Base-by-base conservation (phyloP, 2,797 vertebrate species). In the Artibeus lituratus region DNA sequence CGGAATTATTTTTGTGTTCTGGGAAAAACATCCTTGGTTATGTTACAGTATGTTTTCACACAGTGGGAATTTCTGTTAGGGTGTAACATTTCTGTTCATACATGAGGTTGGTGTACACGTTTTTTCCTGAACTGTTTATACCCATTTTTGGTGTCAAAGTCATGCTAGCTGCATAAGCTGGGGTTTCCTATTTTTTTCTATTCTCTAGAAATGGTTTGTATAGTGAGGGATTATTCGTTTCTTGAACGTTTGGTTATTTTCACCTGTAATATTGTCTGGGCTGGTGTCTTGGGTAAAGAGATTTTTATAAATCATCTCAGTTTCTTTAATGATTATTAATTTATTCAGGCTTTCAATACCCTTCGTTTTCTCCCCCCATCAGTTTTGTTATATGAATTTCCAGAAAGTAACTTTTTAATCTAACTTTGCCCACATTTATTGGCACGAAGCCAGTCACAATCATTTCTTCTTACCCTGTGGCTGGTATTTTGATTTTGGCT, bases 191-290 rank as follows among this genome's bases (percentile, higher is more conserved):
- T 95, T 44, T 55, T 94, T 65, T 94, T 19, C 21, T 78, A 1
- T 92, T 96, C 42, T 94, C n/a, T 51, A 72, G 80, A 65, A 83
- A 59, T 18, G 88, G 55, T 70, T 90, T 92, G 2, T 59, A 12
- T 57, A 76, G 51, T 89, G 32, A 57, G 2, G 11, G 3, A 26
- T 67, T 72, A 29, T 82, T 77, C 95, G 65, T 53, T 73, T 35
- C 51, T 92, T 87, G n/a, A 42, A 94, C 90, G 8, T 49, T 80
- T 84, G 70, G 7, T 62, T 49, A 87, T 95, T 96, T 94, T 95
- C 18, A 84, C 49, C 42, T 92, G 8, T 77, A 72, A 67, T 53
- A 10, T 94, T 67, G 7, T 80, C 47, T 76, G 24, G 44, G 7
- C 69, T 96, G 22, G 24, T 49, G 5, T 83, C 55, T 76, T 95